phyloP scores from a whole-genome alignment of 2,888 invertebrate genomes.

The Empis livida region DNA sequence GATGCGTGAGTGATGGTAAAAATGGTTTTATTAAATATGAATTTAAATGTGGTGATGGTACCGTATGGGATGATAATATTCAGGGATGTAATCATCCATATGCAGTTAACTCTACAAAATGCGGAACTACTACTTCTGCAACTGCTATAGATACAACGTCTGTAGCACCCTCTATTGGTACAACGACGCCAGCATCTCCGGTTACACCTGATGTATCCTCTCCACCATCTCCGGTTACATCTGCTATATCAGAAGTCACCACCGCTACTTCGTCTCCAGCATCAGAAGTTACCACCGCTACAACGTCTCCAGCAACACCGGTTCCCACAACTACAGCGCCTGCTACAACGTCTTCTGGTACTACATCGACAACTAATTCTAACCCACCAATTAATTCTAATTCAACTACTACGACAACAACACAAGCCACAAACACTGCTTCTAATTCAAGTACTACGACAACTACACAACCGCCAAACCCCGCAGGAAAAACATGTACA shows the following conservation, averaged over 20 bases:
- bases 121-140: not conserved
- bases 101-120: conserved; percentile 21
- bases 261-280: conserved; percentile 8
- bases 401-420: conserved; percentile 6
- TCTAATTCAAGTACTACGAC: conserved; percentile 12
- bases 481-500: conserved; percentile 36
- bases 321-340: conserved; percentile 4
- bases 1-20: conserved; percentile 50
- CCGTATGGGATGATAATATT: conserved; percentile 42
- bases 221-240: conserved; percentile 11
- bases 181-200: conserved; percentile 12
- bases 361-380: too few relatives aligned
- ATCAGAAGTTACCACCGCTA: conserved; percentile 6
- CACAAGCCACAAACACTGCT: conserved; percentile 16
- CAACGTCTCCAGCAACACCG: not conserved
- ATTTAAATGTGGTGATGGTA: conserved; percentile 51
- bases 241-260: not conserved
- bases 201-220: conserved; percentile 2
- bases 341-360: conserved; percentile 14
- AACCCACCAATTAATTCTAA: too few relatives aligned
- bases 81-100: conserved; percentile 36
- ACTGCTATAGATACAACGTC: conserved; percentile 3
- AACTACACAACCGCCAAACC: conserved; percentile 14
- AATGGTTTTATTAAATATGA: conserved; percentile 45
- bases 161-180: not conserved